Evolutionary conservation across 1,140 invertebrate genomes (phyloP).

Genomic region (Maconellicoccus hirsutus): DNA sequence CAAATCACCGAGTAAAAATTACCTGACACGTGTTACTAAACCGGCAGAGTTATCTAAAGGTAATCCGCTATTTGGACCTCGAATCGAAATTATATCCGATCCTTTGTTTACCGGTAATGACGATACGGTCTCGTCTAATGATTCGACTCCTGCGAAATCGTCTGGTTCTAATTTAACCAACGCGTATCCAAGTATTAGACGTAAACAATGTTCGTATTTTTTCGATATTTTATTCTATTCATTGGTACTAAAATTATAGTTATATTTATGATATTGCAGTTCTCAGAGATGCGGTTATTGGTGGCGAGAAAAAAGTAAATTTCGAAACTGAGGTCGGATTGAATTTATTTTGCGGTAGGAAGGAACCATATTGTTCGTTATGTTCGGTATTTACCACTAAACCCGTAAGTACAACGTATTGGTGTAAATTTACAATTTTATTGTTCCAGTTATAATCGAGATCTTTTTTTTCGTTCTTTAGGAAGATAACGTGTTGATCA

Average conservation of each 20-base stretch:
- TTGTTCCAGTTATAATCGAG: background rate
- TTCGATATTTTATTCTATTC: too few relatives aligned
- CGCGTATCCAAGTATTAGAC: too few relatives aligned
- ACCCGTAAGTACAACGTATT: background rate
- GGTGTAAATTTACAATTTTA: background rate
- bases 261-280: background rate
- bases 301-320: background rate
- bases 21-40: background rate
- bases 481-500: background rate
- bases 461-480: background rate
- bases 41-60: too few relatives aligned
- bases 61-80: background rate
- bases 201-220: too few relatives aligned
- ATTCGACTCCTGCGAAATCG: too few relatives aligned
- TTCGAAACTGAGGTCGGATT: background rate
- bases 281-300: background rate
- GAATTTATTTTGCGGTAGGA: background rate
- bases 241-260: too few relatives aligned
- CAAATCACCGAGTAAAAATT: background rate
- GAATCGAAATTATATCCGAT: background rate
- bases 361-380: background rate
- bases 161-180: too few relatives aligned
- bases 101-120: too few relatives aligned
- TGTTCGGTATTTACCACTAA: constrained; percentile 11
- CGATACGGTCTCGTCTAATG: too few relatives aligned